Evolutionary conservation across 2,797 vertebrate species (phyloP).

Genomic region (Rhinichthys osculus): DNA sequence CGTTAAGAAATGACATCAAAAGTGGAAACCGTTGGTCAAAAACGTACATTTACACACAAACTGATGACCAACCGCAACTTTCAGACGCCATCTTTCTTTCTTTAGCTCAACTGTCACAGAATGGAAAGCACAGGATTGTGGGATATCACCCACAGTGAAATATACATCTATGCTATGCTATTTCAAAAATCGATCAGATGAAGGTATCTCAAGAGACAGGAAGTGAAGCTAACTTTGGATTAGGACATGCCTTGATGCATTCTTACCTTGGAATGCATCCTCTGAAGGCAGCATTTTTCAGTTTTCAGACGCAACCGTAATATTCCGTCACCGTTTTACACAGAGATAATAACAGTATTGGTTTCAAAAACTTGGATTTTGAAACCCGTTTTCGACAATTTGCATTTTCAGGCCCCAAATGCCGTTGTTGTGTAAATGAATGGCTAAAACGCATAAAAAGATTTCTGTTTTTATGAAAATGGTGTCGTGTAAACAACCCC

Average conservation of each 20-base stretch:
- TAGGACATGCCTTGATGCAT: too few relatives aligned
- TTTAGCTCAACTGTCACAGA: neutral
- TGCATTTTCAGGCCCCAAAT: neutral
- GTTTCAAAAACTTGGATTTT: neutral
- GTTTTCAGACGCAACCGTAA: neutral
- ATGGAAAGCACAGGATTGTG: neutral
- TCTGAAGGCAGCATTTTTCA: too few relatives aligned
- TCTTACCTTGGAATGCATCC: too few relatives aligned
- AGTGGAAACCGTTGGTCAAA: too few relatives aligned
- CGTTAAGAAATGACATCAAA: too few relatives aligned
- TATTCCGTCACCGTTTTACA: neutral
- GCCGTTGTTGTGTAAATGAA: neutral
- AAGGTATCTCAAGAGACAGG: too few relatives aligned
- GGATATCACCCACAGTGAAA: neutral
- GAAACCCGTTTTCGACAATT: too few relatives aligned
- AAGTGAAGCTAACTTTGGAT: too few relatives aligned
- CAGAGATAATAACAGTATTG: neutral
- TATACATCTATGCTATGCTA: neutral
- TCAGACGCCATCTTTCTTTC: too few relatives aligned
- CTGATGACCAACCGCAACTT: too few relatives aligned
- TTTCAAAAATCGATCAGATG: neutral
- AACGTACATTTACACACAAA: too few relatives aligned
- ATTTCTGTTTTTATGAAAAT: neutral
- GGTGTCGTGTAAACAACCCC: neutral
- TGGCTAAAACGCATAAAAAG: neutral